Conservation (phyloP, 2,797 vertebrate species). For the Coendou prehensilis region DNA sequence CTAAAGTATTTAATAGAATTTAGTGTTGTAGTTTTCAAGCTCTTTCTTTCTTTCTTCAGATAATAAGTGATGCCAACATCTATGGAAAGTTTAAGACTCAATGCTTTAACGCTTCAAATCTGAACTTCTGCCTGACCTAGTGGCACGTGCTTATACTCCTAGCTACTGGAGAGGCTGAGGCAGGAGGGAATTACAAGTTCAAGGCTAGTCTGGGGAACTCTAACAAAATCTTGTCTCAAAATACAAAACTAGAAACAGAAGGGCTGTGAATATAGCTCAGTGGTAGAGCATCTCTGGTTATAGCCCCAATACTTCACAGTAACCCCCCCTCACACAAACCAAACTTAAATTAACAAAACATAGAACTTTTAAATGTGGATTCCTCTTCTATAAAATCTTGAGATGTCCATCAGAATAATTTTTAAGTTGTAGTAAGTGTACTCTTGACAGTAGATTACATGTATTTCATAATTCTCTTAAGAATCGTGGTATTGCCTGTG, state of each 20-base stretch:
- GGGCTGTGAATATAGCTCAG: neutral
- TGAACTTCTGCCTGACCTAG: neutral
- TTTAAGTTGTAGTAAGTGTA: neutral
- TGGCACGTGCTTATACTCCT: neutral
- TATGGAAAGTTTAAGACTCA: neutral
- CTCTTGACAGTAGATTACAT: neutral
- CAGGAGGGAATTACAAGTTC: neutral
- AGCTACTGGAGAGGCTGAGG: neutral
- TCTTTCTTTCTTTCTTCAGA: neutral
- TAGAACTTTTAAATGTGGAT: neutral
- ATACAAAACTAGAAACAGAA: neutral
- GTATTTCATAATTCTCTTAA: neutral
- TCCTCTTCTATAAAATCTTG: neutral
- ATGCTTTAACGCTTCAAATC: neutral
- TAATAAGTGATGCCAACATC: neutral
- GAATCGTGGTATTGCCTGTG: neutral
- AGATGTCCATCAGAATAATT: neutral
- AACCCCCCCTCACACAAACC: neutral
- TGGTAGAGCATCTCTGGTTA: neutral
- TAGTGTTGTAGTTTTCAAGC: neutral
- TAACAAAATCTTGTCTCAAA: neutral
- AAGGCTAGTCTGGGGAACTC: neutral
- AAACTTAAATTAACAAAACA: neutral
- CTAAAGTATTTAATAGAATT: constrained; percentile 51
- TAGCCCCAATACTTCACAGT: neutral